Conservation (phyloP, 2,797 vertebrate species). For the Anabas testudineus region DNA sequence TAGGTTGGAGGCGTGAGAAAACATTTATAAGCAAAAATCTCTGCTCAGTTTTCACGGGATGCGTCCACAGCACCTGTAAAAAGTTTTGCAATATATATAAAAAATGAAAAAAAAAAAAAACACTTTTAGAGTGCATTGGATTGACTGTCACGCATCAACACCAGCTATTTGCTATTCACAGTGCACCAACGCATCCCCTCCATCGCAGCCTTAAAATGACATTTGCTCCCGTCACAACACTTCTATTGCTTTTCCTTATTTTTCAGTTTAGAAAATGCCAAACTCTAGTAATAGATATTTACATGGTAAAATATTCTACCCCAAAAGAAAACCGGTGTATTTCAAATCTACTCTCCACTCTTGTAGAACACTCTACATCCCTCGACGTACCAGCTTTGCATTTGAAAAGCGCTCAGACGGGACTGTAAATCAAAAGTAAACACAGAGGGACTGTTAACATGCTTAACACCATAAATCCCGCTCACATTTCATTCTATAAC, state of each 20-base stretch:
- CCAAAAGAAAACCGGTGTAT: constrained; percentile 3
- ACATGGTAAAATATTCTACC: constrained; percentile 15
- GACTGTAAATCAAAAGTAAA: constrained; percentile 39
- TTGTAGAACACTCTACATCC: background rate
- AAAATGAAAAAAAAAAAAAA: no score
- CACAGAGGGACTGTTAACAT: constrained; percentile 12
- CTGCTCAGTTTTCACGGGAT: no score
- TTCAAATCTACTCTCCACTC: background rate
- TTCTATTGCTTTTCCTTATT: constrained; percentile 39
- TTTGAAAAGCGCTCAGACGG: constrained; percentile 22
- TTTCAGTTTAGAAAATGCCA: constrained; percentile 24
- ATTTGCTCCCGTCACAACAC: constrained; percentile 36
- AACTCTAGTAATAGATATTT: constrained; percentile 18
- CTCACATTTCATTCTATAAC: constrained; percentile 23
- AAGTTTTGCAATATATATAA: no score
- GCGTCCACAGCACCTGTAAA: no score
- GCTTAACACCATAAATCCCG: constrained; percentile 29
- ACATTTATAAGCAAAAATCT: no score
- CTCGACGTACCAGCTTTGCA: constrained; percentile 4
- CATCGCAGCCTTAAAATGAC: constrained; percentile 25
- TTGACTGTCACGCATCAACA: constrained; percentile 15
- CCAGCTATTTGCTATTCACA: constrained; percentile 23
- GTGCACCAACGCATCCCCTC: constrained; percentile 30
- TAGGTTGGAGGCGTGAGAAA: no score
- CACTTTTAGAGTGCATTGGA: constrained; percentile 39